phyloP scores from a whole-genome alignment of 2,888 invertebrate species.

The Apodemia mormo region DNA sequence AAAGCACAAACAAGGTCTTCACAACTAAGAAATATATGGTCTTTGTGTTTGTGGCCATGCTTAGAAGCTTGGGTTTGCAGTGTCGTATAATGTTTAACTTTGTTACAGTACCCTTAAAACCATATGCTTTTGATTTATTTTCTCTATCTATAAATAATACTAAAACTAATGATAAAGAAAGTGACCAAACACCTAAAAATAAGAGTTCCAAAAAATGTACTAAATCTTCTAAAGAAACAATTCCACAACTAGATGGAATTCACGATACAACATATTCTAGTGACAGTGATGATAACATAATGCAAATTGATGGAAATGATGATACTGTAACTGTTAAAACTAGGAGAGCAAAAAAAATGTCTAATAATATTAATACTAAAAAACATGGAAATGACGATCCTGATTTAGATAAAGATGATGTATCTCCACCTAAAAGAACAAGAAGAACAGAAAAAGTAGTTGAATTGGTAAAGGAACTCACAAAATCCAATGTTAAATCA shows the following conservation, averaged over 20 bases:
- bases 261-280: slow-evolving; percentile 54
- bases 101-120: slow-evolving; percentile 88
- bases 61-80: slow-evolving; percentile 90
- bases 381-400: slow-evolving; percentile 39
- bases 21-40: slow-evolving; percentile 86
- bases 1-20: slow-evolving; percentile 83
- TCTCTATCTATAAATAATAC: slow-evolving; percentile 64
- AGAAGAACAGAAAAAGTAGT: slow-evolving; percentile 40
- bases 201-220: slow-evolving; percentile 40
- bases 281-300: slow-evolving; percentile 51
- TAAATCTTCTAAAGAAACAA: slow-evolving; percentile 45
- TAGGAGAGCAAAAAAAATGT: slow-evolving; percentile 46
- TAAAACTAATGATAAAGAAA: slow-evolving; percentile 39
- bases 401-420: slow-evolving; percentile 43
- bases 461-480: slow-evolving; percentile 19
- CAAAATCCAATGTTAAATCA: background rate
- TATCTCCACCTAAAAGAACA: slow-evolving; percentile 61
- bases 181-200: slow-evolving; percentile 34
- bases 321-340: slow-evolving; percentile 47
- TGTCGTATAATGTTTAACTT: slow-evolving; percentile 91
- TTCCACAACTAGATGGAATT: slow-evolving; percentile 82
- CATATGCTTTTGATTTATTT: slow-evolving; percentile 83
- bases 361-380: slow-evolving; percentile 43
- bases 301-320: slow-evolving; percentile 63
- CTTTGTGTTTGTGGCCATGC: slow-evolving; percentile 87